Base-by-base conservation (phyloP, 2,113 vertebrate genomes). In the Serinus canaria region DNA sequence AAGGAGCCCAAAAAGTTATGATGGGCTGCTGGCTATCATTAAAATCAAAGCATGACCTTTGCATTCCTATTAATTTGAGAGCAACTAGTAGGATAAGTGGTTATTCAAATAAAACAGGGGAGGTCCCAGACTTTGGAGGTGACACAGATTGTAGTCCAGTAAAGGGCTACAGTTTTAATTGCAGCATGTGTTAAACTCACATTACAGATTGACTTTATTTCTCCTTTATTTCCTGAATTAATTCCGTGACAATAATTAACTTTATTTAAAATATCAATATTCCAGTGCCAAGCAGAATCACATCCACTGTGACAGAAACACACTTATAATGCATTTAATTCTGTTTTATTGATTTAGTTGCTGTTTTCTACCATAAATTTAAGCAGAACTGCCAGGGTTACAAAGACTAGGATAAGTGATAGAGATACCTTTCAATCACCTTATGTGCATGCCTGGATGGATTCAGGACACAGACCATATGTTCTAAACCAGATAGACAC, bases 281-380 rank as follows among this genome's bases (percentile, higher is more conserved):
- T 75, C 8, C 43, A 53, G 13, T 83, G 41, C 30, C 64, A 83
- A 74, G 37, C 2, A 84, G 19, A 35, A 64, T 63, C 55, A 55
- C 39, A 68, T 31, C 16, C 74, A 24, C 31, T 87, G 46, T 79
- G 83, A 59, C 56, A 85, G 56, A 58, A 60, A 77, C 35, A 85
- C 24, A 70, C 25, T 85, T 78, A 43, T 2, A 73, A 89, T 82
- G 33, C 16, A 49, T 85, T 95, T 80, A 10, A 24, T 66, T 85
- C 30, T 80, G 28, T 30, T 94, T 74, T 92, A 86, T 76, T 62
- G 60, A 92, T 94, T 50, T 37, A 75, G 39, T 58, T 70, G 33
- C 30, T 56, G 28, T 90, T 97, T 94, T 79, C 44, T 90, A 74
- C 91, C 92, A 68, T 90, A 95, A 87, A 83, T 91, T 90, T 90